Evolutionary conservation across 2,113 vertebrate species (phyloP).

Genomic region (Lucifuga dentata): DNA sequence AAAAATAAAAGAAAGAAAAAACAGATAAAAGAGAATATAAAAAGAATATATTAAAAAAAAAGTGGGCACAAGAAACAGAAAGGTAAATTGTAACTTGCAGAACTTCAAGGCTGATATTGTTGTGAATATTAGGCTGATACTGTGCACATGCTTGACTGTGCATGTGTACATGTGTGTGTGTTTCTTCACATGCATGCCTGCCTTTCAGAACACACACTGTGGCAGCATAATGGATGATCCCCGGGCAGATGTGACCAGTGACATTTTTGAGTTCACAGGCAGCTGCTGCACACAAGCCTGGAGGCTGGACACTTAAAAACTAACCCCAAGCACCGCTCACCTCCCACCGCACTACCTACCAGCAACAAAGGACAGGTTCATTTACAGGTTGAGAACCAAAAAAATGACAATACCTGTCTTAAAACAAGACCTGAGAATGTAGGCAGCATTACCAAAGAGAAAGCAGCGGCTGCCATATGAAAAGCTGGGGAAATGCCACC

Average conservation of each 20-base stretch:
- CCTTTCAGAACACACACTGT: constrained; percentile 21
- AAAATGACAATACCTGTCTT: neutral
- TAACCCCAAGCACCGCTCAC: constrained; percentile 13
- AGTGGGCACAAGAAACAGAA: neutral
- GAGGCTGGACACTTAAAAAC: constrained; percentile 1
- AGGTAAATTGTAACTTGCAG: too few species aligned
- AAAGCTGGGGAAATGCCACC: constrained; percentile 53
- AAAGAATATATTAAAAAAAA: neutral
- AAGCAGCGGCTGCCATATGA: constrained; percentile 37
- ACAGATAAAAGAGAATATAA: neutral
- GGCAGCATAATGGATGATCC: constrained; percentile 37
- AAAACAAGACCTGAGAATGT: constrained; percentile 9
- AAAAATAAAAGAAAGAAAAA: neutral
- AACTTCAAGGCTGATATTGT: neutral
- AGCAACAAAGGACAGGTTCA: neutral
- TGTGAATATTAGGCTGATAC: neutral
- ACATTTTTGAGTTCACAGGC: constrained; percentile 53
- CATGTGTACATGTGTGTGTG: neutral
- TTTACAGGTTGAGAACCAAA: constrained; percentile 1
- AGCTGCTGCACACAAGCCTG: constrained; percentile 8
- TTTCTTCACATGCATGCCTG: constrained; percentile 13
- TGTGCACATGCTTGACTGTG: constrained; percentile 1
- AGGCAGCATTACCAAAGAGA: constrained; percentile 17
- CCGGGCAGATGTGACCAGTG: constrained; percentile 45
- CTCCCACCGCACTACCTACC: constrained; percentile 14